Conservation (phyloP, 1,140 invertebrate genomes). For the Copidosoma floridanum region DNA sequence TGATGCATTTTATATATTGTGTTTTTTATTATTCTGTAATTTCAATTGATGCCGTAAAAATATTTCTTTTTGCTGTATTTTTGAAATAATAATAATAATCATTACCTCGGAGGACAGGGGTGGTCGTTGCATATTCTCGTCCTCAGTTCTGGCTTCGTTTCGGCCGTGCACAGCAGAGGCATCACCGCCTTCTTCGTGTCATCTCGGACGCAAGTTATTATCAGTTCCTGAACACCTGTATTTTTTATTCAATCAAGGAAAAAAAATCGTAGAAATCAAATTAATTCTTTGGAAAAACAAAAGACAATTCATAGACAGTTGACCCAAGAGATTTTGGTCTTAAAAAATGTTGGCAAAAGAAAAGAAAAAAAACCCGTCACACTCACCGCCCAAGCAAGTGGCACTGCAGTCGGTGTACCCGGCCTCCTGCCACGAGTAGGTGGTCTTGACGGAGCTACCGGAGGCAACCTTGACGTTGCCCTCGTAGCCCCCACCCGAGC, state of each 20-base stretch:
- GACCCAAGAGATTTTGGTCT: background rate
- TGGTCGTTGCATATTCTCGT: slow-evolving; percentile 92
- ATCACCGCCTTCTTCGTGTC: slow-evolving; percentile 80
- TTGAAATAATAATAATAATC: background rate
- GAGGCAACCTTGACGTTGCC: slow-evolving; percentile 60
- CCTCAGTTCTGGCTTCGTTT: slow-evolving; percentile 81
- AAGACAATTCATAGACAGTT: background rate
- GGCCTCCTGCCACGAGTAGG: slow-evolving; percentile 81
- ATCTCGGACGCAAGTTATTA: slow-evolving; percentile 86
- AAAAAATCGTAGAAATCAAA: background rate
- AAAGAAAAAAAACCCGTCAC: no score
- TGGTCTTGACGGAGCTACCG: slow-evolving; percentile 58
- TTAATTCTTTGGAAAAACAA: background rate
- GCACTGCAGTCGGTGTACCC: slow-evolving; percentile 90
- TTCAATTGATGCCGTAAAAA: no score
- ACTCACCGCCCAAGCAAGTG: slow-evolving; percentile 85
- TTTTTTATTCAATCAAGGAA: background rate
- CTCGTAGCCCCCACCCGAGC: slow-evolving; percentile 40
- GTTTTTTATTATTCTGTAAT: no score
- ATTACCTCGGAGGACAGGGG: slow-evolving; percentile 78
- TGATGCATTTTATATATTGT: no score
- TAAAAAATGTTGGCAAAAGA: no score
- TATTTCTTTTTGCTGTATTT: no score
- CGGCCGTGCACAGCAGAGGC: slow-evolving; percentile 77
- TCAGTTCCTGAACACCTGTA: slow-evolving; percentile 77